A percentile compares a stretch with the other conserved stretches of the same genome.
Evolutionary conservation across 2,113 vertebrate genomes (phyloP).

Genomic region (Ptyas mucosa): DNA sequence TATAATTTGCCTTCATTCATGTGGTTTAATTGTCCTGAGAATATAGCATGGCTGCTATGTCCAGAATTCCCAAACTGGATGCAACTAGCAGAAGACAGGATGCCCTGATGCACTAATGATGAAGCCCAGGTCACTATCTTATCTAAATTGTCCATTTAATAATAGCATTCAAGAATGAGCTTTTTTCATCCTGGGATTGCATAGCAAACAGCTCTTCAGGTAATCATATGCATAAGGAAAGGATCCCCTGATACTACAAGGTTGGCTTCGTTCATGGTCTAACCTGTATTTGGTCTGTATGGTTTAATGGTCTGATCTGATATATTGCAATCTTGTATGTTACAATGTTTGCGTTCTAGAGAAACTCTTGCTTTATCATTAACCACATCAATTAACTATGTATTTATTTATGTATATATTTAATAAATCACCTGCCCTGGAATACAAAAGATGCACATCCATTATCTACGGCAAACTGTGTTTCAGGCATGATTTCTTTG

Average conservation of each 20-base stretch:
- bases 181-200: not conserved
- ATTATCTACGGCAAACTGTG: constrained; percentile 24
- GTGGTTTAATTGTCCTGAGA: not conserved
- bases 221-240: not conserved
- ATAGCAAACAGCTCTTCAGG: not conserved
- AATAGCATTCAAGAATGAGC: not conserved
- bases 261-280: not conserved
- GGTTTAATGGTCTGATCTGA: not conserved
- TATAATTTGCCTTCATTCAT: not conserved
- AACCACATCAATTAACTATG: constrained; percentile 26
- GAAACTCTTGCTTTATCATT: constrained; percentile 42
- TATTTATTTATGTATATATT: constrained; percentile 43
- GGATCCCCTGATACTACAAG: not conserved
- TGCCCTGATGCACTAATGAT: not conserved
- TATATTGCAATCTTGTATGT: not conserved
- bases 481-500: constrained; percentile 28
- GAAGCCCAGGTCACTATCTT: not conserved
- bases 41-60: not conserved
- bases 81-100: not conserved
- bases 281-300: not conserved
- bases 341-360: constrained; percentile 3
- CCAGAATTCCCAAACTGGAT: not conserved
- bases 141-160: not conserved
- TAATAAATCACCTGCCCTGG: constrained; percentile 36
- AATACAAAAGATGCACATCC: constrained; percentile 43